Percentiles rank a stretch among this genome's conserved stretches.
Conservation (phyloP, 2,797 vertebrate species). For the Moxostoma hubbsi region DNA sequence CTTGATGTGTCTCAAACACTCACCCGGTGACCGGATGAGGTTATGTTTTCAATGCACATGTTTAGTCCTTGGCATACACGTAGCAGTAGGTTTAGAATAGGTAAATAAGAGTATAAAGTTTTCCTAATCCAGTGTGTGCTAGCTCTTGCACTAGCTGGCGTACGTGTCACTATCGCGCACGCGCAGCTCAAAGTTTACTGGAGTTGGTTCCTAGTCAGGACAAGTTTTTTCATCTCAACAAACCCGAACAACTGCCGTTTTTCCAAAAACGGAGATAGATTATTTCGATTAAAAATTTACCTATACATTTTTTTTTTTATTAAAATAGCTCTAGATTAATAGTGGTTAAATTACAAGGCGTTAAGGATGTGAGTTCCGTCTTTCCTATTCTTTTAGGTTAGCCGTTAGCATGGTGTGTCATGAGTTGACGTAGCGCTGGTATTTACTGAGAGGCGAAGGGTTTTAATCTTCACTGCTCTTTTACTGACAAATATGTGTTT, state of each 20-base stretch:
- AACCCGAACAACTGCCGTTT: background rate
- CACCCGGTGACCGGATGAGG: too few species aligned
- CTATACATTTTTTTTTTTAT: fast-evolving
- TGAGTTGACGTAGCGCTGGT: constrained; percentile 55
- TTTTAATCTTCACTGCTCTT: background rate
- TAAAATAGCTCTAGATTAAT: background rate
- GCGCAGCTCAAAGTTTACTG: constrained; percentile 60
- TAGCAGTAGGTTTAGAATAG: constrained; percentile 7
- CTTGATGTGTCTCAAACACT: background rate
- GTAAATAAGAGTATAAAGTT: constrained; percentile 32
- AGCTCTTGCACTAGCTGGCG: constrained; percentile 65
- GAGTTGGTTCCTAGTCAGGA: constrained; percentile 70
- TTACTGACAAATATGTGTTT: background rate
- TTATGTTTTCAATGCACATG: background rate
- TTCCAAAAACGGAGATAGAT: background rate
- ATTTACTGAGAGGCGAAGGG: background rate
- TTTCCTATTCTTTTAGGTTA: constrained; percentile 34
- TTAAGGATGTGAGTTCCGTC: background rate
- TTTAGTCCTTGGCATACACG: background rate
- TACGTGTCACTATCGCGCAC: constrained; percentile 71
- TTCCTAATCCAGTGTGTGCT: constrained; percentile 56
- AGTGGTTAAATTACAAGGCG: background rate
- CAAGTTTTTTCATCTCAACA: constrained; percentile 47
- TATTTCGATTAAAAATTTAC: background rate
- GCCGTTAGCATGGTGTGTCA: constrained; percentile 44